A percentile compares a stretch with the other conserved stretches of the same genome.
Evolutionary conservation across 1,140 invertebrate species (phyloP).

Genomic region (Drosophila nannoptera): DNA sequence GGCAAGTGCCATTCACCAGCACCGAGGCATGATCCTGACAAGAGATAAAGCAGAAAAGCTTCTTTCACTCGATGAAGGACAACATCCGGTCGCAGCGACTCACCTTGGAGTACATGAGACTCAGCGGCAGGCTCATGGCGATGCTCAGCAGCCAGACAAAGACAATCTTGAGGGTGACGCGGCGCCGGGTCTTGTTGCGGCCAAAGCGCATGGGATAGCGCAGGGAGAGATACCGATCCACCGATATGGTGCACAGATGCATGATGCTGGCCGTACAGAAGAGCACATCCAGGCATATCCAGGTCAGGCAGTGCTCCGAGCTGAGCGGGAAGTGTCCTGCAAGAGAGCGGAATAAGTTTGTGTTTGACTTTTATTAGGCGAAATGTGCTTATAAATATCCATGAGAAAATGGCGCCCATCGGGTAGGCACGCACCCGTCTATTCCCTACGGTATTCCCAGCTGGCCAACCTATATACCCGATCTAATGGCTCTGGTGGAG

Average conservation of each 20-base stretch:
- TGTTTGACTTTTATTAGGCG: slow-evolving; percentile 30
- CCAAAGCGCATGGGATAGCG: slow-evolving; percentile 94
- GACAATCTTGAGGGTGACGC: slow-evolving; percentile 93
- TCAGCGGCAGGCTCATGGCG: slow-evolving; percentile 92
- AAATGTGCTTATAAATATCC: slow-evolving; percentile 24
- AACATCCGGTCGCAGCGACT: slow-evolving; percentile 5
- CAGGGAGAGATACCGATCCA: slow-evolving; percentile 92
- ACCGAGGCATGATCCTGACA: slow-evolving; percentile 88
- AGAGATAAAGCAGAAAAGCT: slow-evolving; percentile 52
- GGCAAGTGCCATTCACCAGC: slow-evolving; percentile 88
- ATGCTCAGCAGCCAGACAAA: slow-evolving; percentile 94
- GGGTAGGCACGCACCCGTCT: background rate
- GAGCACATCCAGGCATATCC: slow-evolving; percentile 94
- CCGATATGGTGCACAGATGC: slow-evolving; percentile 96
- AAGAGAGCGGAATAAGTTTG: slow-evolving; percentile 42
- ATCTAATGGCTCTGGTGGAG: slow-evolving; percentile 14
- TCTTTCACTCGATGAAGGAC: background rate
- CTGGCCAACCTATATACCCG: background rate
- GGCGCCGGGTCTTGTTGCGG: slow-evolving; percentile 90
- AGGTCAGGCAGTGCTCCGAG: slow-evolving; percentile 89
- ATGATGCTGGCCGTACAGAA: slow-evolving; percentile 97
- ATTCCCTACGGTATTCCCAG: background rate
- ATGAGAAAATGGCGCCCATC: background rate
- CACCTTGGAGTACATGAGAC: slow-evolving; percentile 92
- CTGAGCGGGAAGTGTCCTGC: slow-evolving; percentile 91